phyloP scores from a whole-genome alignment of 2,888 invertebrate genomes.

The Agrilus cyanescens region DNA sequence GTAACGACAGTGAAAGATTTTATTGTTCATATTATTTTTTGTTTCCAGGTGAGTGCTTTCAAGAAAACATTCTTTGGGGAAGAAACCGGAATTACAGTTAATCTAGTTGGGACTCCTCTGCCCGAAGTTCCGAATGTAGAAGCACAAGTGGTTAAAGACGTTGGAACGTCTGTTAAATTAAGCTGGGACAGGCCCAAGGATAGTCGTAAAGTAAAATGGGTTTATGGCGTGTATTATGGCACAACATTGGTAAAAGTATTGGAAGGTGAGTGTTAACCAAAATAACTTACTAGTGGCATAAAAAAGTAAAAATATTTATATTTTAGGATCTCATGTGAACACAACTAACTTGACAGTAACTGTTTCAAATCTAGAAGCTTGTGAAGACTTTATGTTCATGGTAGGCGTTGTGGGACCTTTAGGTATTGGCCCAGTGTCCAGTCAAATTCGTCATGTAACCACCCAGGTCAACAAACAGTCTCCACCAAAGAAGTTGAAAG shows the following conservation, averaged over 20 bases:
- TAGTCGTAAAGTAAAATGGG: constrained; percentile 43
- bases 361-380: constrained; percentile 54
- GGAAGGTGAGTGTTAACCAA: constrained; percentile 43
- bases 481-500: constrained; percentile 55
- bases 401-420: constrained; percentile 53
- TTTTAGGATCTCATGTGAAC: constrained; percentile 34
- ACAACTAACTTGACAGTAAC: constrained; percentile 44
- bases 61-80: constrained; percentile 47
- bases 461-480: constrained; percentile 56
- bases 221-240: constrained; percentile 64
- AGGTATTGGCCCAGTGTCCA: constrained; percentile 54
- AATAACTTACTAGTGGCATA: not conserved
- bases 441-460: constrained; percentile 31
- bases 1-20: too few species aligned
- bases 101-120: constrained; percentile 31
- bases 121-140: constrained; percentile 31
- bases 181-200: constrained; percentile 53
- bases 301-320: not conserved
- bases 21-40: constrained; percentile 1
- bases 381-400: constrained; percentile 61
- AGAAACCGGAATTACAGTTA: constrained; percentile 36
- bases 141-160: constrained; percentile 40
- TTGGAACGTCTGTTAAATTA: constrained; percentile 50
- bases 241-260: constrained; percentile 43
- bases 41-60: constrained; percentile 48